Base-by-base conservation (phyloP, 2,113 vertebrate genomes). In the Actinemys pallida region DNA sequence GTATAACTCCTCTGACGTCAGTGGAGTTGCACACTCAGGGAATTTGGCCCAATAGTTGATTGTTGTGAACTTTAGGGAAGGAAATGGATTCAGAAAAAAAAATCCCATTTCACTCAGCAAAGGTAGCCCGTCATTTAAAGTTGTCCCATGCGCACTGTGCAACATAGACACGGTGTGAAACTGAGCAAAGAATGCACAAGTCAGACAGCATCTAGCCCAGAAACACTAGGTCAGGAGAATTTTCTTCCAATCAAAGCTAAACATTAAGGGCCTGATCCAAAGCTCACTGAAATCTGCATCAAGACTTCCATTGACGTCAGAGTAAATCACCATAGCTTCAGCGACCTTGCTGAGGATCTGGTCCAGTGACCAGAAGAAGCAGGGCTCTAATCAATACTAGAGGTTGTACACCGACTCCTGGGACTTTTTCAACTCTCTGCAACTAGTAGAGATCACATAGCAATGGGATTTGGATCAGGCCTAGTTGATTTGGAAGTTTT, bases 391-490 rank as follows among this genome's bases (percentile, higher is more conserved):
- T 20, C 65, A 39, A n/a, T n/a, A 9, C 11, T 29, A 13, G 12
- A 39, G n/a, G n/a, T 4, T 72, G n/a, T 19, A 22, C 4, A 17
- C 35, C 5, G 9, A 39, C 65, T n/a, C 65, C 65, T 39, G 65
- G 65, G n/a, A 72, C n/a, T 20, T 39, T 35, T 72, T 10, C 65
- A 69, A 20, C 65, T 39, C 35, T 69, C 35, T n/a, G 35, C 65
- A 69, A 35, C 65, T 20, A 39, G 17, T 16, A 20, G 65, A 69
- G 65, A 20, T 35, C 65, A 17, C 14, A n/a, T 20, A 14, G 35
- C 17, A n/a, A 17, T 76, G 69, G 3, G 62, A 27, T 10, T 27
- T 31, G 45, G 53, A 79, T 0, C 0, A 20, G 16, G 78, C 31
- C 79, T 29, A n/a, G 16, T 47, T 45, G 45, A 53, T 19, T 75